These are phyloP conservation scores for Agriopis aurantiaria DNA, from an alignment of 2,888 invertebrate genomes.

Conservation along the genomic window DNA sequence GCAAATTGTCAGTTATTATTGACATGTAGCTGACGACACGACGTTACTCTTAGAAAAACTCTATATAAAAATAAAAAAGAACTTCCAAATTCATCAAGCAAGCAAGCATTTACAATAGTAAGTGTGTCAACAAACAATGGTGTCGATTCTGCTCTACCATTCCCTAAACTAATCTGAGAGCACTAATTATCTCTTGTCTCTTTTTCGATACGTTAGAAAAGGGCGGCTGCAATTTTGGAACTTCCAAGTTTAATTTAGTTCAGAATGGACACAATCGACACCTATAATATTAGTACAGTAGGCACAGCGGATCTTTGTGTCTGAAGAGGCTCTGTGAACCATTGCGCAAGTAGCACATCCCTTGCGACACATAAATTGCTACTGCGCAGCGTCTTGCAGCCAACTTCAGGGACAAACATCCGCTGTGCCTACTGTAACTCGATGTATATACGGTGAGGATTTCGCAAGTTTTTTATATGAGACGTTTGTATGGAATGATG, in stretches of 20 bases:
- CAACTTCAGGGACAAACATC: too few relatives aligned
- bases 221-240: neutral
- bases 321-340: too few relatives aligned
- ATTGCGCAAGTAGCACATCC: too few relatives aligned
- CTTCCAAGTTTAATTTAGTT: neutral
- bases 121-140: conserved; percentile 47
- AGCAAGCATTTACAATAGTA: conserved; percentile 23
- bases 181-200: neutral
- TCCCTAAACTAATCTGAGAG: neutral
- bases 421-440: conserved; percentile 23
- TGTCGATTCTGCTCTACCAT: neutral
- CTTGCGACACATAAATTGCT: too few relatives aligned
- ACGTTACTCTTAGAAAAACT: too few relatives aligned
- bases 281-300: neutral
- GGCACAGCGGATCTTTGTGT: too few relatives aligned
- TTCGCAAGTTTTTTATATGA: conserved; percentile 72
- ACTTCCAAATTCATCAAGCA: too few relatives aligned
- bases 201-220: neutral
- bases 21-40: too few relatives aligned
- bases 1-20: too few relatives aligned
- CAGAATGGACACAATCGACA: neutral
- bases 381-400: too few relatives aligned
- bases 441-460: conserved; percentile 41
- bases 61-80: too few relatives aligned
- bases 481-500: conserved; percentile 63